These are phyloP conservation scores for Lethrus apterus DNA, from an alignment of 1,140 invertebrate species.

Conservation along the genomic window DNA sequence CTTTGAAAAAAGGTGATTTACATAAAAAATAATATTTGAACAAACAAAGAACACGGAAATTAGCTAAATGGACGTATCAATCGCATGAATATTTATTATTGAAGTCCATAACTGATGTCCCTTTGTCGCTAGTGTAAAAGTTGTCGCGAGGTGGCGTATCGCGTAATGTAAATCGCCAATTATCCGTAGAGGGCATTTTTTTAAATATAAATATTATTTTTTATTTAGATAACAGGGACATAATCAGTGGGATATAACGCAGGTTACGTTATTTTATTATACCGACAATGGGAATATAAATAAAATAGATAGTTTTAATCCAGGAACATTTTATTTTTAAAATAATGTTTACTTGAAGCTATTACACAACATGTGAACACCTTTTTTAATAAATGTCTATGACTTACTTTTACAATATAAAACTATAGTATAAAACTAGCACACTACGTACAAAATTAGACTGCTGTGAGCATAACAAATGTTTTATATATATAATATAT, in stretches of 20 bases:
- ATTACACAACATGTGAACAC: constrained; percentile 17
- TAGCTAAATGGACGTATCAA: too few species aligned
- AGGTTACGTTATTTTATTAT: background rate
- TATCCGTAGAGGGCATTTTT: too few species aligned
- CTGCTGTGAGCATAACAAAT: constrained; percentile 32
- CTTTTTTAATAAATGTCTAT: background rate
- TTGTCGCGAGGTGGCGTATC: too few species aligned
- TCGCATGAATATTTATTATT: too few species aligned
- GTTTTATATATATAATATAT: too few species aligned
- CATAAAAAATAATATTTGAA: too few species aligned
- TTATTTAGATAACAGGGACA: background rate
- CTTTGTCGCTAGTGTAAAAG: too few species aligned
- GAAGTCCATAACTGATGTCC: too few species aligned
- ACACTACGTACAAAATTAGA: constrained; percentile 34
- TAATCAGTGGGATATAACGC: background rate
- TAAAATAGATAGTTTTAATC: background rate
- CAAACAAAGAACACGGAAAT: too few species aligned
- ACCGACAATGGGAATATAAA: too few species aligned
- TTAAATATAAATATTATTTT: background rate
- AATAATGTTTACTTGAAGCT: constrained; percentile 12
- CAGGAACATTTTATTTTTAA: background rate
- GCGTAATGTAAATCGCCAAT: too few species aligned
- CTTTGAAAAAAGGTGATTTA: too few species aligned
- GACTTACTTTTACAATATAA: constrained; percentile 19
- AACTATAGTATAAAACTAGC: constrained; percentile 25